Conservation (phyloP, 2,113 vertebrate species). For the Gasterosteus nipponicus region DNA sequence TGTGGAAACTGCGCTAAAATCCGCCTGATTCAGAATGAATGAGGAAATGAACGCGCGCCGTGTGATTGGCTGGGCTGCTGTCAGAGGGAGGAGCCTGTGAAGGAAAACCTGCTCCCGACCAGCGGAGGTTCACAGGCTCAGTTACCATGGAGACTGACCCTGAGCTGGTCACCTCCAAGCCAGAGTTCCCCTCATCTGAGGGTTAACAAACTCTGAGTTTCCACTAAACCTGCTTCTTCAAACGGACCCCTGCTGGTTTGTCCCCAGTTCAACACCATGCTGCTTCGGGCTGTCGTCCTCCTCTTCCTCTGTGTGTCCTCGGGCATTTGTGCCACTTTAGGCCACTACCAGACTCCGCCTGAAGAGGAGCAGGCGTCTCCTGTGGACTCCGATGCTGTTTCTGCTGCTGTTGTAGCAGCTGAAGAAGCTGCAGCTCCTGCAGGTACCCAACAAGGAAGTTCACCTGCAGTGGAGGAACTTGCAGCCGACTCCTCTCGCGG, state of each 20-base stretch:
- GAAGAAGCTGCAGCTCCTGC: conserved; percentile 12
- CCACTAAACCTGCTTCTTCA: too few species aligned
- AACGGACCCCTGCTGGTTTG: conserved; percentile 17
- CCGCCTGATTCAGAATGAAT: too few species aligned
- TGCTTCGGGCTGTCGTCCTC: conserved; percentile 48
- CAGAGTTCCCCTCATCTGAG: too few species aligned
- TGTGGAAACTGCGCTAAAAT: too few species aligned
- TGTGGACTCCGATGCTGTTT: conserved; percentile 17
- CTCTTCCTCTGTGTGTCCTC: conserved; percentile 80
- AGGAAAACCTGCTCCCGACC: too few species aligned
- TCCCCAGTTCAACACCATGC: conserved; percentile 60
- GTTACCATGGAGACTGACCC: too few species aligned
- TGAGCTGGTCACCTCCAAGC: too few species aligned
- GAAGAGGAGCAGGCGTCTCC: conserved; percentile 15
- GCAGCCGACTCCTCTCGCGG: conserved; percentile 1
- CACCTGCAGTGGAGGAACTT: conserved; percentile 12
- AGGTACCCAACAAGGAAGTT: conserved; percentile 6
- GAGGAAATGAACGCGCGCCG: too few species aligned
- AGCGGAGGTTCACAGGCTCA: too few species aligned
- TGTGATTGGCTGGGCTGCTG: too few species aligned
- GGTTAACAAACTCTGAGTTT: too few species aligned
- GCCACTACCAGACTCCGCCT: conserved; percentile 37
- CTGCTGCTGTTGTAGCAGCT: background rate
- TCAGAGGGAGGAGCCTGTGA: too few species aligned
- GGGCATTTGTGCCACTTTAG: conserved; percentile 65